A percentile compares a stretch with the other conserved stretches of the same genome.
phyloP scores from a whole-genome alignment of 2,797 vertebrate genomes.

The Tapirus indicus region DNA sequence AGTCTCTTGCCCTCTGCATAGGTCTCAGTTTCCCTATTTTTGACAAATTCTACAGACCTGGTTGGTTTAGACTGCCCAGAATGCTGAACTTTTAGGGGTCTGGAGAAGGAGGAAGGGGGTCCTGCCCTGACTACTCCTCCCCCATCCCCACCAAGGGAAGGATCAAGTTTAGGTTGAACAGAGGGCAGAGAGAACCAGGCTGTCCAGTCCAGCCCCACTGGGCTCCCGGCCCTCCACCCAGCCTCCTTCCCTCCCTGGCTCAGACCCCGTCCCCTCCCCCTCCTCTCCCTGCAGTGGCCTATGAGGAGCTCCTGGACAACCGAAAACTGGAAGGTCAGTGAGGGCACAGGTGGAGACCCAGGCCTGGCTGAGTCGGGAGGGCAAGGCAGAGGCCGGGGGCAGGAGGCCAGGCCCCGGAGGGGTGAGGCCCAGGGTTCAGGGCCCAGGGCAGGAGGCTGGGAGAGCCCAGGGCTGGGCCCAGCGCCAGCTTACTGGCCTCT shows the following conservation, averaged over 20 bases:
- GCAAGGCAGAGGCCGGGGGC: conserved; percentile 75
- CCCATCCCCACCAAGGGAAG: neutral
- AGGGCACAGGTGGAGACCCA: conserved; percentile 77
- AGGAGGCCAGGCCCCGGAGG: conserved; percentile 71
- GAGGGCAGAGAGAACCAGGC: conserved; percentile 60
- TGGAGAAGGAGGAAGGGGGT: conserved; percentile 31
- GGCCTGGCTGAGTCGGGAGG: conserved; percentile 79
- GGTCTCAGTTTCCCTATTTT: neutral
- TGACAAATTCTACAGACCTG: conserved; percentile 5
- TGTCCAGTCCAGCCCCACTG: conserved; percentile 70
- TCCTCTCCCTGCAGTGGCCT: conserved; percentile 91
- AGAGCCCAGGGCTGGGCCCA: conserved; percentile 47
- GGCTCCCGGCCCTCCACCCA: conserved; percentile 66
- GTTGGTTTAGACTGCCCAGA: conserved; percentile 13
- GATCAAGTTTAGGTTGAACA: neutral
- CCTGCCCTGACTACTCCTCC: neutral
- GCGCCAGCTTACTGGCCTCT: conserved; percentile 23
- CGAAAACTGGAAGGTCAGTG: conserved; percentile 94
- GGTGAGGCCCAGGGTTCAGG: conserved; percentile 67
- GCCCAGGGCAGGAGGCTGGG: conserved; percentile 71
- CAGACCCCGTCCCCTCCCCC: conserved; percentile 83
- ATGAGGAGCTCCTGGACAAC: conserved; percentile 95
- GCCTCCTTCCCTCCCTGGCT: conserved; percentile 82
- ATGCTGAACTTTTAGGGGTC: conserved; percentile 5
- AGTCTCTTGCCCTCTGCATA: conserved; percentile 5